These are phyloP conservation scores for Chloroclysta siterata DNA, from an alignment of 2,888 invertebrate genomes.

Conservation along the genomic window DNA sequence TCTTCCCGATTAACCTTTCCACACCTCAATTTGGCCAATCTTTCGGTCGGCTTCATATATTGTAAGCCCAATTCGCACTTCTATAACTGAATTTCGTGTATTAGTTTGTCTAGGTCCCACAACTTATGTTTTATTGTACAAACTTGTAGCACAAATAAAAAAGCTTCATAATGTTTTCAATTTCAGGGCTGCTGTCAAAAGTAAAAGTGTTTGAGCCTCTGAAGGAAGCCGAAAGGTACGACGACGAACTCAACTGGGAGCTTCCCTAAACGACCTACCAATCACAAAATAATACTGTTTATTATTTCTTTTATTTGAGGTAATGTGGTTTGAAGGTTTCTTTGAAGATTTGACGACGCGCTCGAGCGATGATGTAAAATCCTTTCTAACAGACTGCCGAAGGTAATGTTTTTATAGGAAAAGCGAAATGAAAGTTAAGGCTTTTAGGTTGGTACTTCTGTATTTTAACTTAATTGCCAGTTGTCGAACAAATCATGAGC, in stretches of 20 bases:
- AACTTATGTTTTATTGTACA: not conserved
- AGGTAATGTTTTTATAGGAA: constrained; percentile 8
- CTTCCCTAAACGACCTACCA: constrained; percentile 67
- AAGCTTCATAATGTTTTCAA: not conserved
- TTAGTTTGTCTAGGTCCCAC: not conserved
- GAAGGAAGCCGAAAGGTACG: constrained; percentile 84
- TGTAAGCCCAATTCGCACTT: too few relatives aligned
- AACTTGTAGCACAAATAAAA: not conserved
- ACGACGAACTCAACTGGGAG: constrained; percentile 88
- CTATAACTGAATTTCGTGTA: not conserved
- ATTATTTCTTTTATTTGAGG: constrained; percentile 13
- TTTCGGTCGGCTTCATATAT: too few relatives aligned
- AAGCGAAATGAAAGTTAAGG: not conserved
- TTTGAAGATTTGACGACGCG: constrained; percentile 12
- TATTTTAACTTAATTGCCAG: not conserved
- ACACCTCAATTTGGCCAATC: too few relatives aligned
- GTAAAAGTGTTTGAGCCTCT: constrained; percentile 73
- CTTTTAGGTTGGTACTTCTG: not conserved
- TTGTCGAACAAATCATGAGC: not conserved
- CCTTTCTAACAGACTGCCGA: constrained; percentile 8
- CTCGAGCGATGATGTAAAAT: constrained; percentile 6
- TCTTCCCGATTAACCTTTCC: too few relatives aligned
- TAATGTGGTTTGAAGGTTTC: constrained; percentile 16
- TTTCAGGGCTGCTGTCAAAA: constrained; percentile 79
- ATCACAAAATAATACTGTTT: constrained; percentile 15